Evolutionary conservation across 2,888 invertebrate species (phyloP), one percentile per base, ranked within the genome.

Genomic region (Epinotia demarniana): DNA sequence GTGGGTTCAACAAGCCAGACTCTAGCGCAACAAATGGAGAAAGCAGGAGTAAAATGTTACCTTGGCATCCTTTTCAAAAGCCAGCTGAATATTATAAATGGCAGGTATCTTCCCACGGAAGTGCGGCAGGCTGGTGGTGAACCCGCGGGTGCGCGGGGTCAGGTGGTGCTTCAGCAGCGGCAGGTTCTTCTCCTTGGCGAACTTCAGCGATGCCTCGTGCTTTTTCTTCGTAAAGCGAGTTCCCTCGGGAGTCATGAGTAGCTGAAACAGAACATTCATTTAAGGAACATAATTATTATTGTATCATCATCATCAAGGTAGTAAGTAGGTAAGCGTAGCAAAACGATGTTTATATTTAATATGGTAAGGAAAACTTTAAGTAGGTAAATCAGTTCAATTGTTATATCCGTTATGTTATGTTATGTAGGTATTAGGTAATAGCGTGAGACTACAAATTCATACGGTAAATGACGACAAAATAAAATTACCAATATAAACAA

Each of bases 131-230:
- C 98, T 98, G 71, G 98, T 96, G 0, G 96, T 96, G 87, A 99
- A 99, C 2, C 99, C 99, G 90, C 97, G 97, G n/a, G 99, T 98
- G 77, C 99, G 95, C n/a, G 99, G 99, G 39, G 98, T 96, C 67
- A 99, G 95, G 87, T 99, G 98, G 87, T 99, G 96, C 85, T 98
- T 98, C 43, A 99, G 94, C 79, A 96, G 94, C 0, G 98, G 97
- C 82, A 99, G 95, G 80, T 98, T 98, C 84, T 97, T 97, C 82
- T 98, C 96, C 83, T 95, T 95, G 0, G 99, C 98, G 87, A 99
- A 98, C 85, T 97, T 97, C 83, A 98, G 93, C 75, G 98, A 98
- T 0, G 97, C 97, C 89, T 96, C 96, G 84, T 98, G 98, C 87
- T 99, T 99, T 80, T 96, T 96, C 64, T 95, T 92, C 0, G 99